Conservation (phyloP, 2,888 invertebrate species). For the Pedicia rivosa region DNA sequence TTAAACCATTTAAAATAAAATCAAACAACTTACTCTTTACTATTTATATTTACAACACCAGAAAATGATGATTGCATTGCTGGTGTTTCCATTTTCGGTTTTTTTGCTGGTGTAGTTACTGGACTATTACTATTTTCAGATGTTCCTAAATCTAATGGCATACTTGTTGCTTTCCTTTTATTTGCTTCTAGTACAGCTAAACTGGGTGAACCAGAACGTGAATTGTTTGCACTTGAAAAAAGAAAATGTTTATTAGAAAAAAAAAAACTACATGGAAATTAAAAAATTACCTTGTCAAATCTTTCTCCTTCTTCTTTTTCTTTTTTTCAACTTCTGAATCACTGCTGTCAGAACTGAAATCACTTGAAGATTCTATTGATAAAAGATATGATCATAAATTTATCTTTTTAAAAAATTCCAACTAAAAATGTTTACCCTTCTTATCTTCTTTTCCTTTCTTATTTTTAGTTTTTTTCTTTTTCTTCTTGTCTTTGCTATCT, state of each 20-base stretch:
- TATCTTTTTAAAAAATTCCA: too few species aligned
- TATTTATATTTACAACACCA: conserved; percentile 24
- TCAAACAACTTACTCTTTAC: conserved; percentile 25
- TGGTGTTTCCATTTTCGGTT: conserved; percentile 23
- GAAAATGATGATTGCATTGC: conserved; percentile 27
- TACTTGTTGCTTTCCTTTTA: conserved; percentile 24
- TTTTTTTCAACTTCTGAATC: conserved; percentile 54
- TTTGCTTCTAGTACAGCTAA: conserved; percentile 16
- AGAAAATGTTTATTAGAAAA: too few species aligned
- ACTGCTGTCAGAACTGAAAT: conserved; percentile 51
- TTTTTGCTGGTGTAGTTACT: conserved; percentile 27
- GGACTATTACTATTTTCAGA: conserved; percentile 30
- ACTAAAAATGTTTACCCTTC: conserved; percentile 32
- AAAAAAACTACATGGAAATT: too few species aligned
- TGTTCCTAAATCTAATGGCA: conserved; percentile 28
- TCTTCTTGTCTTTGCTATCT: conserved; percentile 42
- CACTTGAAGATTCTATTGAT: conserved; percentile 46
- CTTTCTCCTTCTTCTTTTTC: conserved; percentile 35
- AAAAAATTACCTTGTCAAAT: too few species aligned
- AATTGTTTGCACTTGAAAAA: conserved; percentile 24
- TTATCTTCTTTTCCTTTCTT: conserved; percentile 45
- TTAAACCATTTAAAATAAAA: neutral
- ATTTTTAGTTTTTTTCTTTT: conserved; percentile 44
- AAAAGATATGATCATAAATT: conserved; percentile 9
- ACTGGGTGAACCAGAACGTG: conserved; percentile 32